phyloP scores from a whole-genome alignment of 2,113 vertebrate genomes.

The Syngnathoides biaculeatus region DNA sequence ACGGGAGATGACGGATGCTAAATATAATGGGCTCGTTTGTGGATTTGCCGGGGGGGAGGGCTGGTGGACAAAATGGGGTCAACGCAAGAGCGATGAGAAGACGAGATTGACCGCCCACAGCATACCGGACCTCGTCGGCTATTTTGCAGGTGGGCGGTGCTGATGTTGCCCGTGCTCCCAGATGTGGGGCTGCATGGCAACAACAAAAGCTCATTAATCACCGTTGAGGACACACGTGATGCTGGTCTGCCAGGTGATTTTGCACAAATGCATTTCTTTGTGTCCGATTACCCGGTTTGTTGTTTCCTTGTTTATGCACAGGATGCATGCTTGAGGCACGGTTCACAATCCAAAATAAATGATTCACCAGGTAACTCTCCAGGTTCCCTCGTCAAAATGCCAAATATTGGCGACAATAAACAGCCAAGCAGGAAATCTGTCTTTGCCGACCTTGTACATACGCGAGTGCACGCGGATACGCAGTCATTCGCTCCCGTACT shows the following conservation, averaged over 20 bases:
- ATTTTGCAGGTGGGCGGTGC: conserved; percentile 64
- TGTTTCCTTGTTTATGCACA: neutral
- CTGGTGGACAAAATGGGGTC: conserved; percentile 29
- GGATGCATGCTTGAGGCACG: neutral
- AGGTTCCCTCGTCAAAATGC: no score
- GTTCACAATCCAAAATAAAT: neutral
- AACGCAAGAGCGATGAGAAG: conserved; percentile 43
- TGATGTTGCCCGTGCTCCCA: conserved; percentile 58
- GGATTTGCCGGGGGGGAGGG: conserved; percentile 19
- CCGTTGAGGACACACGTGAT: conserved; percentile 31
- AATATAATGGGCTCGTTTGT: conserved; percentile 31
- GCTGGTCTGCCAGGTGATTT: conserved; percentile 19
- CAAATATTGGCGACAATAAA: neutral
- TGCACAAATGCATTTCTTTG: conserved; percentile 32
- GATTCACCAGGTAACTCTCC: no score
- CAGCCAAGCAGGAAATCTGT: neutral
- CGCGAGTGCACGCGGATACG: neutral
- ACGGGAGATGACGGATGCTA: conserved; percentile 15
- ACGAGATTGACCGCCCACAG: conserved; percentile 28
- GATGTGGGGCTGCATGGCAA: conserved; percentile 63
- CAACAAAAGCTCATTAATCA: conserved; percentile 71
- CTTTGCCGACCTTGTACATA: neutral
- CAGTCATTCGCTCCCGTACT: conserved; percentile 6
- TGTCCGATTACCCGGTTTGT: neutral
- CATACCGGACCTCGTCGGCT: conserved; percentile 43